Evolutionary conservation across 2,888 invertebrate genomes (phyloP), one percentile per base, ranked within the genome.

Genomic region (Schizotus pectinicornis): DNA sequence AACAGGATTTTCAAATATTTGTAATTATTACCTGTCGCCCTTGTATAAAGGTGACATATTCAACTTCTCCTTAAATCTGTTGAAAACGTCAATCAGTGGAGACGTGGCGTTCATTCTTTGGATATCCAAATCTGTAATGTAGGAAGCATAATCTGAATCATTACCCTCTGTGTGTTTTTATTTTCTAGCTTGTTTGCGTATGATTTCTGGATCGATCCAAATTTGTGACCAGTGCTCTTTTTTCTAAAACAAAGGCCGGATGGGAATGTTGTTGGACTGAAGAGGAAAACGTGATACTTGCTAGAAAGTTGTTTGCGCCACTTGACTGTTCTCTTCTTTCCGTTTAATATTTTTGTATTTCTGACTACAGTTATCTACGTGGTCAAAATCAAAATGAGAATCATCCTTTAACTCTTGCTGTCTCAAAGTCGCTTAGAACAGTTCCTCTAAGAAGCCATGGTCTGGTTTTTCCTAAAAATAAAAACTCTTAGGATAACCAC

Each of bases 391-490:
- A 22, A 79, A 69, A 30, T 58, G 59, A 8, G 63, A 56, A 56
- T 76, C 73, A 45, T 77, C 67, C 48, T 75, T 75, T 57, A 75
- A 80, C 38, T 84, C 86, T 63, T 84, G 83, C 55, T 85, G 84
- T 38, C 82, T 77, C 35, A 91, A 80, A 64, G 89, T 90, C 57
- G 83, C 84, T 64, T 80, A 82, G 67, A 94, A 88, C 33, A 93
- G 77, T 62, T 82, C 84, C 67, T 87, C 85, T 70, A 89, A 89
- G 62, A 85, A 86, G 12, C 86, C 83, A 76, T 94, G 94, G 74
- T 92, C 86, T 0, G 94, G 94, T 68, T 85, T 83, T 60, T 90
- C 88, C 50, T 87, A 86, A 72, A 91, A 92, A 41, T 11, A n/a
- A n/a, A 8, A 22, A 35, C 22, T 22, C 14, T 14, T 14, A 42